Percentiles rank a stretch among this genome's conserved stretches.
Evolutionary conservation across 2,888 invertebrate species (phyloP).

Genomic region (Drosophila mimetica): DNA sequence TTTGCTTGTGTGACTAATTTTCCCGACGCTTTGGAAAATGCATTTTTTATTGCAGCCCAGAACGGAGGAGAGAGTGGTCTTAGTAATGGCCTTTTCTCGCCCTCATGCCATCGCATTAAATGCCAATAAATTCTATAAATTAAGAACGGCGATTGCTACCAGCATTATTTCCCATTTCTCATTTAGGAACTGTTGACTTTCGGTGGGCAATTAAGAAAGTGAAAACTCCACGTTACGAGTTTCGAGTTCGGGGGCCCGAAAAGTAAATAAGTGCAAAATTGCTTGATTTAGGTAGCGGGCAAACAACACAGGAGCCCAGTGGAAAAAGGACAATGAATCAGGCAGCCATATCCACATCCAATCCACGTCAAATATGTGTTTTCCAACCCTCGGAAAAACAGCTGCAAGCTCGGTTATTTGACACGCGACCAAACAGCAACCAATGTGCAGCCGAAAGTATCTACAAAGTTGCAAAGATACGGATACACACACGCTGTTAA

Average conservation of each 20-base stretch:
- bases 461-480: slow-evolving; percentile 28
- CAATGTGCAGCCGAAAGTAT: slow-evolving; percentile 21
- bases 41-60: neutral
- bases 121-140: slow-evolving; percentile 64
- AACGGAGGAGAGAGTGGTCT: too few relatives aligned
- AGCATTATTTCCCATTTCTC: slow-evolving; percentile 11
- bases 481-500: slow-evolving; percentile 22
- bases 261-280: slow-evolving; percentile 41
- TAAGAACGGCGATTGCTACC: slow-evolving; percentile 34
- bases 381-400: slow-evolving; percentile 26
- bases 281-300: slow-evolving; percentile 19
- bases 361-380: neutral
- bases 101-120: slow-evolving; percentile 64
- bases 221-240: slow-evolving; percentile 18
- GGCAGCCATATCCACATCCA: neutral
- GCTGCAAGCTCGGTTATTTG: slow-evolving; percentile 57
- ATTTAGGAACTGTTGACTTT: slow-evolving; percentile 25
- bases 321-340: slow-evolving; percentile 5
- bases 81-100: slow-evolving; percentile 8
- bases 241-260: neutral
- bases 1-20: slow-evolving; percentile 33
- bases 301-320: slow-evolving; percentile 4
- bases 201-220: slow-evolving; percentile 35
- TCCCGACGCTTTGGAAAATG: neutral
- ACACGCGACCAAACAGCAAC: slow-evolving; percentile 59